Base-by-base conservation (phyloP, 92 coral and sea anemone genomes). In the Anthopleura xanthogrammica region DNA sequence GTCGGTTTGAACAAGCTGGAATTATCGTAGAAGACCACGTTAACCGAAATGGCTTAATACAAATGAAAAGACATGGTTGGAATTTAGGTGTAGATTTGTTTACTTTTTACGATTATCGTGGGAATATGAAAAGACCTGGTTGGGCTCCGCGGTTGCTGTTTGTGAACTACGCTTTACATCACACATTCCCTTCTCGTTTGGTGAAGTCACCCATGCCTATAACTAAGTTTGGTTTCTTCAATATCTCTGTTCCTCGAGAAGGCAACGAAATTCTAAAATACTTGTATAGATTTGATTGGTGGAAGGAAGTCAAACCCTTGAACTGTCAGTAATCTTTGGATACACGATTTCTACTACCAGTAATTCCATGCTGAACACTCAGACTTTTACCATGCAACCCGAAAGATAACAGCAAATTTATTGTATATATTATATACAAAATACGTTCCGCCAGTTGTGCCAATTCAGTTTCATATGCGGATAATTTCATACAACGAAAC, bases 281-380 rank as follows among this genome's bases (percentile, higher is more conserved):
- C 65, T 74, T 95, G 29, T 95, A 95, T 77, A 94, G 96, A 19
- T 79, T 88, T 79, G 90, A 89, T 62, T 95, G 98, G 98, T 95
- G 95, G 95, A 90, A 88, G 64, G 91, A 78, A 52, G 95, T 89
- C 11, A 88, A 86, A 12, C 92, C 98, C 13, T 60, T 74, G 17
- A 87, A 90, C 11, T 89, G 95, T 36, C 50, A 70, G 4, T 78
- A 78, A 40, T 16, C 36, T 64, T 23, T 22, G 74, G 9, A 19
- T 5, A 24, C 9, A 54, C 1, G 58, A 54, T 54, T 29, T 29
- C 36, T 29, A 29, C 36, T 29, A 29, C 36, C 36, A 29, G 36
- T 29, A 29, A 29, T 29, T 29, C 36, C 36, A 29, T 29, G 1
- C 36, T 29, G 36, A 1, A 29, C 36, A 29, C 36, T 29, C 36